Evolutionary conservation across 2,888 invertebrate species (phyloP), one percentile per base, ranked within the genome.

Genomic region (Drosophila setosimentum): DNA sequence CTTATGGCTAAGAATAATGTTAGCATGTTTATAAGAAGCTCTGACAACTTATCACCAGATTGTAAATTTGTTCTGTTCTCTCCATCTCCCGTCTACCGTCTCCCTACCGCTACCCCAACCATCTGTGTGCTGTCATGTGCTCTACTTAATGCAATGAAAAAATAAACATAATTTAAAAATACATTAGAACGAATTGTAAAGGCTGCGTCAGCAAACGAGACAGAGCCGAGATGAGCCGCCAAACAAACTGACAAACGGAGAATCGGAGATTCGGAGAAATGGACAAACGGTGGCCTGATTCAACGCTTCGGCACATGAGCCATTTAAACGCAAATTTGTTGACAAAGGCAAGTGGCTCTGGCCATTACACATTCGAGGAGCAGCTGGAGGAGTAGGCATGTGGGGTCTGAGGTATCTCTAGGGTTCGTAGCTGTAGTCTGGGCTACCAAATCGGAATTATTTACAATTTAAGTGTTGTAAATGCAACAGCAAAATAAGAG

Each of bases 381-480:
- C 51, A 8, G 33, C 45, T 8, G 24, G 8, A 16, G 21, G 21
- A 45, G 7, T 16, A 8, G 53, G 55, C 40, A 42, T 35, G 24
- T 21, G 54, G 67, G 30, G 54, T 51, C 55, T 50, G 60, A 64
- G 63, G 45, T 55, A 54, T 37, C 27, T 77, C 35, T 13, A 32
- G 59, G 6, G 55, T 50, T 62, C 32, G 13, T 49, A 48, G 79
- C 55, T 60, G 18, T 53, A 54, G 72, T 62, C 73, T 68, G 73
- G 73, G 81, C 78, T 77, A 69, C 82, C 82, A 78, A 82, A 82
- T 73, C 74, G 75, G 90, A 83, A 88, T 85, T 85, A 89, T 89
- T 85, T 88, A 85, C 85, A 87, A 85, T 88, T 85, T 89, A 89
- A 85, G 90, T 87, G 90, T 83, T 89, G 85, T 88, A 88, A 85